These are phyloP conservation scores for Mandrillus leucophaeus DNA, from an alignment of 2,113 vertebrate genomes.

Conservation along the genomic window DNA sequence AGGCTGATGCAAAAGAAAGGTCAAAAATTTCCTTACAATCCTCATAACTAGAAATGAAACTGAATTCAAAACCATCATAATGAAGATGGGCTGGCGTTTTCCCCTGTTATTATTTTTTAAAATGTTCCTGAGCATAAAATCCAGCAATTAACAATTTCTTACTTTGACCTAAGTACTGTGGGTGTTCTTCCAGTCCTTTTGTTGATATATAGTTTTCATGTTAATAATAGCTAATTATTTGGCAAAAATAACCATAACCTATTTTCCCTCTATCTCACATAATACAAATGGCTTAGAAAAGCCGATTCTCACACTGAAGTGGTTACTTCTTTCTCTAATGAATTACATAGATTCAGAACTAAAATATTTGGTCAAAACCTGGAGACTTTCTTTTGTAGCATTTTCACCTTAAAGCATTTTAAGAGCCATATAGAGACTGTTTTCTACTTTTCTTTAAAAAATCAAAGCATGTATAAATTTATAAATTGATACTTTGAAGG, in stretches of 20 bases:
- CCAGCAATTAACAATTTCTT: conserved; percentile 60
- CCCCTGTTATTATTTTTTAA: conserved; percentile 39
- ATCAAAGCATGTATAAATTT: conserved; percentile 28
- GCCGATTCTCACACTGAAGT: neutral
- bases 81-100: conserved; percentile 62
- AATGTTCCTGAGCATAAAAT: conserved; percentile 63
- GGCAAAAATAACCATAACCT: conserved; percentile 74
- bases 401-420: conserved; percentile 47
- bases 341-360: conserved; percentile 22
- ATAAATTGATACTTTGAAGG: conserved; percentile 2
- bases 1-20: neutral
- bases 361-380: conserved; percentile 36
- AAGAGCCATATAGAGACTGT: neutral
- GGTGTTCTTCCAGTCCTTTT: conserved; percentile 67
- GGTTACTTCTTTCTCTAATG: conserved; percentile 29
- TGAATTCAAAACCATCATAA: conserved; percentile 13
- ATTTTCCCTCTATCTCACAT: conserved; percentile 43
- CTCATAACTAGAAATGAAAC: neutral
- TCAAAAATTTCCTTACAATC: neutral
- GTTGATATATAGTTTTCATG: conserved; percentile 69
- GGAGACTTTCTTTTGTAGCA: neutral
- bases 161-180: conserved; percentile 66
- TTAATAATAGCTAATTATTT: conserved; percentile 76
- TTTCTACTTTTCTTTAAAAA: conserved; percentile 4
- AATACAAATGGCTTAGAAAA: conserved; percentile 52